Percentiles rank a stretch among this genome's conserved stretches.
phyloP scores from a whole-genome alignment of 2,888 invertebrate species.

The Xanthorhoe spadicearia region DNA sequence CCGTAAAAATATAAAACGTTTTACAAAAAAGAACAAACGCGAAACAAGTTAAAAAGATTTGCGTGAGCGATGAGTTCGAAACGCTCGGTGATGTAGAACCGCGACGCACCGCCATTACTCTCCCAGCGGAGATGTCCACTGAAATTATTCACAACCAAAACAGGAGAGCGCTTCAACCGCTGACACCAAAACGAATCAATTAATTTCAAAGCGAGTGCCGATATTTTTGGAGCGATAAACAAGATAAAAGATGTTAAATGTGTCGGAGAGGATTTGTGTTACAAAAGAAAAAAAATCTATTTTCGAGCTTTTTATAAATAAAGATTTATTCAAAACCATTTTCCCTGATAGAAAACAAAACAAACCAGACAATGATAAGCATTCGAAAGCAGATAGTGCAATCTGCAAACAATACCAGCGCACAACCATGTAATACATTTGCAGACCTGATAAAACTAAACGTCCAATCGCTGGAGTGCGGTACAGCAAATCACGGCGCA shows the following conservation, averaged over 20 bases:
- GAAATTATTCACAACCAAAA: conserved; percentile 61
- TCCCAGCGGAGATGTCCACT: conserved; percentile 58
- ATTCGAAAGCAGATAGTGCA: conserved; percentile 14
- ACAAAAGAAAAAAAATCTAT: background rate
- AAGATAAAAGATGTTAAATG: background rate
- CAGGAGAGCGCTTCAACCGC: conserved; percentile 43
- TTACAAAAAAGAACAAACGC: conserved; percentile 38
- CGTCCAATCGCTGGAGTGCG: conserved; percentile 22
- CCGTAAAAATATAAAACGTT: conserved; percentile 19
- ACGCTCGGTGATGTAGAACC: conserved; percentile 57
- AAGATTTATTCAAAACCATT: background rate
- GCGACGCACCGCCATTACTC: conserved; percentile 58
- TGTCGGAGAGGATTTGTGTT: background rate
- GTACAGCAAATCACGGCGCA: conserved; percentile 21
- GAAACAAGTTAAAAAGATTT: conserved; percentile 56
- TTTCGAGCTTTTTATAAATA: background rate
- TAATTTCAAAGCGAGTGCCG: conserved; percentile 22
- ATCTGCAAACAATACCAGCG: conserved; percentile 19
- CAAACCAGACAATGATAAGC: conserved; percentile 10
- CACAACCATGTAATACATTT: conserved; percentile 23
- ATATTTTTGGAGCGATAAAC: conserved; percentile 8
- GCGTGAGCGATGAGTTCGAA: conserved; percentile 60
- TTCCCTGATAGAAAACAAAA: background rate
- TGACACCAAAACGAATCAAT: conserved; percentile 19
- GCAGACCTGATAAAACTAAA: conserved; percentile 19